phyloP scores from a whole-genome alignment of 2,888 invertebrate species.

The Zelleria hepariella region DNA sequence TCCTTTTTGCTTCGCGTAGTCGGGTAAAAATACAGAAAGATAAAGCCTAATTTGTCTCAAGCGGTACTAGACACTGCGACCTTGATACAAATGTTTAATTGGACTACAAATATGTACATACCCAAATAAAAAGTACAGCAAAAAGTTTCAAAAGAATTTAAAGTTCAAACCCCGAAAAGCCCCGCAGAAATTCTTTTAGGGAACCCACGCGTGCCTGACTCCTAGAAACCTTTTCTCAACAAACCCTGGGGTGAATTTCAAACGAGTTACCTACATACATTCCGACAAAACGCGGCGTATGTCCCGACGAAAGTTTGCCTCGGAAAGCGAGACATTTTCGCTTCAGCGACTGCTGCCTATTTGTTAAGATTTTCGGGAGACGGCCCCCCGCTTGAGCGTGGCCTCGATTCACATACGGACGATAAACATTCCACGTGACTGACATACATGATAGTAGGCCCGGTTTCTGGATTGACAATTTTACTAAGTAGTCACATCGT shows the following conservation, averaged over 20 bases:
- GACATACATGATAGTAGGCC: too few species aligned
- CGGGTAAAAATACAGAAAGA: too few species aligned
- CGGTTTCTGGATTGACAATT: too few species aligned
- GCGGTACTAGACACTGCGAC: too few species aligned
- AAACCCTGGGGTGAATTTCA: conserved; percentile 5
- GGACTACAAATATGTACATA: too few species aligned
- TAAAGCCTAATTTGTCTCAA: too few species aligned
- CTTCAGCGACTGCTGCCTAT: conserved; percentile 5
- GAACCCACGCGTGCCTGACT: not conserved
- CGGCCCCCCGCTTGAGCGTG: not conserved
- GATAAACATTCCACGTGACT: not conserved
- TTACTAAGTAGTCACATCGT: too few species aligned
- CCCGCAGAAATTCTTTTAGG: not conserved
- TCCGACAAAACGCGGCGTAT: not conserved
- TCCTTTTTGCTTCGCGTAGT: too few species aligned
- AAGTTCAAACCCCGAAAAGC: not conserved
- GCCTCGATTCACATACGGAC: not conserved
- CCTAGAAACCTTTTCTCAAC: not conserved
- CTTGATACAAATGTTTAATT: too few species aligned
- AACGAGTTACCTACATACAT: conserved; percentile 2
- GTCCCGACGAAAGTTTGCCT: not conserved
- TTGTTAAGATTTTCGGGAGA: conserved; percentile 9
- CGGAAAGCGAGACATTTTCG: conserved; percentile 4
- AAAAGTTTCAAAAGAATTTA: not conserved
- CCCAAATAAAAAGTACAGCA: not conserved